These are phyloP conservation scores for Thomomys bottae DNA, from an alignment of 2,113 vertebrate genomes.

Conservation along the genomic window DNA sequence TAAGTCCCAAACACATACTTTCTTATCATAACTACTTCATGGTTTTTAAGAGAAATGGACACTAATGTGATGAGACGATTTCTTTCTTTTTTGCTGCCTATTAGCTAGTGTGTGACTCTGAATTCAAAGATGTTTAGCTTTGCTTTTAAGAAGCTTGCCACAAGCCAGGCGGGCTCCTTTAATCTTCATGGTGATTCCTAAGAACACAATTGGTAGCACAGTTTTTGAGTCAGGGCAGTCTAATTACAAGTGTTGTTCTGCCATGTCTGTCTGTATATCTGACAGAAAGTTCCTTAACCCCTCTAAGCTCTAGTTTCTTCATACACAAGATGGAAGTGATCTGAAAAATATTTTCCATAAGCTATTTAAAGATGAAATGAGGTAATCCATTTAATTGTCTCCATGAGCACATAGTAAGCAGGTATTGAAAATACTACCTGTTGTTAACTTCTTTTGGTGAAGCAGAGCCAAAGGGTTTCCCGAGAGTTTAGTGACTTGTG, in stretches of 20 bases:
- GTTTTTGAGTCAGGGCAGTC: background rate
- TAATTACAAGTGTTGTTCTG: background rate
- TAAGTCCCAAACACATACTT: background rate
- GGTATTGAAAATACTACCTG: background rate
- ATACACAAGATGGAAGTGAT: background rate
- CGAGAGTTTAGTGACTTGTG: background rate
- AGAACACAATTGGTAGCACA: background rate
- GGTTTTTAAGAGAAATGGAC: background rate
- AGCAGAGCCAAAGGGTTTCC: background rate
- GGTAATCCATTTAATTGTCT: background rate
- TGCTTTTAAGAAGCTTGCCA: slow-evolving; percentile 13
- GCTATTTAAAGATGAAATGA: background rate
- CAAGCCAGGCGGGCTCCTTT: background rate
- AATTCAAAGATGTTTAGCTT: background rate
- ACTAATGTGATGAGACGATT: background rate
- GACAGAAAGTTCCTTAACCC: background rate
- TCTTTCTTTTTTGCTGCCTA: background rate
- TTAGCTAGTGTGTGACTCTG: background rate
- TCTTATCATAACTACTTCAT: background rate
- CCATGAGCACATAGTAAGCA: background rate
- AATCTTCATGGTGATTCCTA: background rate
- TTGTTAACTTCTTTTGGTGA: background rate
- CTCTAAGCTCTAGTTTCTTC: background rate
- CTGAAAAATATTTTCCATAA: background rate
- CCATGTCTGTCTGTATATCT: background rate